Evolutionary conservation across 2,113 vertebrate genomes (phyloP).

Genomic region (Seriola dumerili): DNA sequence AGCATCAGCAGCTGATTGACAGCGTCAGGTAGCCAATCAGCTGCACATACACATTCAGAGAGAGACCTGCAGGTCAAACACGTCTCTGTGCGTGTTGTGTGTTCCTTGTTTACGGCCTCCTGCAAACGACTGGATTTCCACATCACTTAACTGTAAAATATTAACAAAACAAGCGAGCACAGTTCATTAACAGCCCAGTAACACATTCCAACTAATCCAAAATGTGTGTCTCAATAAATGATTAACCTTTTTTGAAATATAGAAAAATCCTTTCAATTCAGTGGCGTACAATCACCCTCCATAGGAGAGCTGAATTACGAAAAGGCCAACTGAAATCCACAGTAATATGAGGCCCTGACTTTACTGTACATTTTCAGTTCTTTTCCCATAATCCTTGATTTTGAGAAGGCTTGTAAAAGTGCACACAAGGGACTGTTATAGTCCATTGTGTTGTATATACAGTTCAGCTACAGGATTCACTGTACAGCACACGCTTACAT

Average conservation of each 20-base stretch:
- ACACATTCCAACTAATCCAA: slow-evolving; percentile 2
- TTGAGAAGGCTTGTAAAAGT: background rate
- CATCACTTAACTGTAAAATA: slow-evolving; percentile 10
- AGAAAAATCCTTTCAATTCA: background rate
- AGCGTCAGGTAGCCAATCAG: slow-evolving; percentile 90
- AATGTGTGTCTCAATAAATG: background rate
- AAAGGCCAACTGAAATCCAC: background rate
- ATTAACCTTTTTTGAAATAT: slow-evolving; percentile 3
- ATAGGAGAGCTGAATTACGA: too few relatives aligned
- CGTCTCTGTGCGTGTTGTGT: background rate
- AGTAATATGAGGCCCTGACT: background rate
- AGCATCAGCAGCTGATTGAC: slow-evolving; percentile 91
- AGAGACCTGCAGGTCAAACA: background rate
- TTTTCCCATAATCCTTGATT: background rate
- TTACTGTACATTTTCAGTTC: background rate
- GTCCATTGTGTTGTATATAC: background rate
- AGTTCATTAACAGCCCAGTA: background rate
- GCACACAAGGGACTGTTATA: background rate
- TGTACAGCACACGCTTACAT: background rate
- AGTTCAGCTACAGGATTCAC: background rate
- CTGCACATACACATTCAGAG: background rate
- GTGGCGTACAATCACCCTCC: background rate
- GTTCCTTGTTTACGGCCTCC: background rate
- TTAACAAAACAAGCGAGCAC: background rate
- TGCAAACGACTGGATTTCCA: background rate